Percentiles rank a stretch among this genome's conserved stretches.
These are phyloP conservation scores for Dasysyrphus albostriatus DNA, from an alignment of 2,888 invertebrate species.

Conservation along the genomic window DNA sequence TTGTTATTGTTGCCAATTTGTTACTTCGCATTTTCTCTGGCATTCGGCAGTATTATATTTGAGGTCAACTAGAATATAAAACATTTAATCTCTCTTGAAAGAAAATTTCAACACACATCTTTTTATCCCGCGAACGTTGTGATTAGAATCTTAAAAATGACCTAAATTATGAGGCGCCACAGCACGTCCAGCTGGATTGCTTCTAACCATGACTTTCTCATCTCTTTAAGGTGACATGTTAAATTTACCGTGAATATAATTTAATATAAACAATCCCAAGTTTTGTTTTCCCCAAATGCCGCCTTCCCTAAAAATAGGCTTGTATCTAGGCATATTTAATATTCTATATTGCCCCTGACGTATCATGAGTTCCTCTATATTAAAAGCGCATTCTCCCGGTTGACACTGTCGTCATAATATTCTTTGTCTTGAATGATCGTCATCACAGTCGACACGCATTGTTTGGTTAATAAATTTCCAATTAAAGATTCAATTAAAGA, in stretches of 20 bases:
- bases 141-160: background rate
- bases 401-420: slow-evolving; percentile 37
- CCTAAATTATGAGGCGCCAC: background rate
- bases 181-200: background rate
- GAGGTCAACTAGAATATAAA: no score
- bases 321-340: no score
- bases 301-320: slow-evolving; percentile 11
- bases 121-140: background rate
- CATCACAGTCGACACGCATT: slow-evolving; percentile 62
- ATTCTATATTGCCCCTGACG: background rate
- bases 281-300: background rate
- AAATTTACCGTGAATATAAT: slow-evolving; percentile 20
- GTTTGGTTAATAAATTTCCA: slow-evolving; percentile 75
- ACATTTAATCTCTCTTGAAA: no score
- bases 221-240: slow-evolving; percentile 10
- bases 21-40: no score
- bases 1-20: no score
- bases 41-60: no score
- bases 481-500: slow-evolving; percentile 74
- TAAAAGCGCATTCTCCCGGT: slow-evolving; percentile 36
- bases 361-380: background rate
- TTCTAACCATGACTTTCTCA: background rate
- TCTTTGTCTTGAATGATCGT: slow-evolving; percentile 41
- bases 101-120: background rate
- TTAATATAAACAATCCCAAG: background rate